phyloP scores from a whole-genome alignment of 2,888 invertebrate genomes.

The Cecidostiba fungosa region DNA sequence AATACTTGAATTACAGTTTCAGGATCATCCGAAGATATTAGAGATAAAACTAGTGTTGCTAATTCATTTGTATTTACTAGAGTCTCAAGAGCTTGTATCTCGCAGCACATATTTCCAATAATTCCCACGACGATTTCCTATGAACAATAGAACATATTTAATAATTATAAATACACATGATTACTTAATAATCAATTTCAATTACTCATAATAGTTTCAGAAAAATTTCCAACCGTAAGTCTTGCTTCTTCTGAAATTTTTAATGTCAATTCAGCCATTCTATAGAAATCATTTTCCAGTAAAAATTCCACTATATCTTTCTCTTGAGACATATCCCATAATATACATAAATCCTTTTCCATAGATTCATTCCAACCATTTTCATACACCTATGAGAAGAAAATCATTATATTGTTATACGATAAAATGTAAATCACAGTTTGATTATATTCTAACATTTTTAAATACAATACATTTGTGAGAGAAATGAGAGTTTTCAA shows the following conservation, averaged over 20 bases:
- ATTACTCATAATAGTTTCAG: slow-evolving; percentile 15
- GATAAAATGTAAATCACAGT: background rate
- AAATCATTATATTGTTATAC: background rate
- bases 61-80: slow-evolving; percentile 83
- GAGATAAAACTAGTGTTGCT: slow-evolving; percentile 83
- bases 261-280: slow-evolving; percentile 84
- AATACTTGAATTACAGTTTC: slow-evolving; percentile 88
- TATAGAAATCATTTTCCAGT: slow-evolving; percentile 85
- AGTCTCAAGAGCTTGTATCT: slow-evolving; percentile 83
- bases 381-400: slow-evolving; percentile 77
- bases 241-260: slow-evolving; percentile 84
- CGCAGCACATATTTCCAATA: slow-evolving; percentile 91
- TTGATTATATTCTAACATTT: background rate
- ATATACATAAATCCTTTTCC: slow-evolving; percentile 88
- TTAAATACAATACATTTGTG: slow-evolving; percentile 71
- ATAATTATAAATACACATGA: slow-evolving; percentile 24
- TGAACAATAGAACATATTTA: slow-evolving; percentile 63
- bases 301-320: slow-evolving; percentile 88
- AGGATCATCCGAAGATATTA: slow-evolving; percentile 85
- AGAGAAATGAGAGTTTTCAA: slow-evolving; percentile 73
- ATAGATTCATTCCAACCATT: slow-evolving; percentile 83
- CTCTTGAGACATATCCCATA: slow-evolving; percentile 94
- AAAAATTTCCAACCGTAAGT: slow-evolving; percentile 80
- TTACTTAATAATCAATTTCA: slow-evolving; percentile 20
- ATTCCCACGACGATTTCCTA: slow-evolving; percentile 92